Base-by-base conservation (phyloP, 2,797 vertebrate species). In the Eremophila alpestris region DNA sequence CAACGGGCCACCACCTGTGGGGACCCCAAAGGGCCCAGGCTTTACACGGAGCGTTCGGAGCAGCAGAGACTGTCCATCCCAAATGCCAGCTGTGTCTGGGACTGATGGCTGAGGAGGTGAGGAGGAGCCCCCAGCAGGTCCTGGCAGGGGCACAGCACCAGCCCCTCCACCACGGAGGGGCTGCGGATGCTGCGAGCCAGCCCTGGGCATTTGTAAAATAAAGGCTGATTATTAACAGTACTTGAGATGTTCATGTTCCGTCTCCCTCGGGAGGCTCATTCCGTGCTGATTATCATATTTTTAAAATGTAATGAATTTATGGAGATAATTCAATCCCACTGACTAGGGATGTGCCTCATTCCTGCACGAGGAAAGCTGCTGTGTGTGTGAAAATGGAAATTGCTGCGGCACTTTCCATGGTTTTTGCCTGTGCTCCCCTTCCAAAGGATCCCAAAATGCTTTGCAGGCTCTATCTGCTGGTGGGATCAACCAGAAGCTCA, bases 261-360 rank as follows among this genome's bases (percentile, higher is more conserved):
- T 43, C 87, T 94, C 96, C 95, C 94, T 76, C 19, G 76, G 95
- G 96, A 96, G 70, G 90, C 81, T 97, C 86, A 96, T 94, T 96
- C 92, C 24, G 74, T 89, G 86, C 94, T 87, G 96, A 95, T 95
- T 95, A 97, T 84, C 91, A 95, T 97, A 96, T 94, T 96, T 94
- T 95, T 51, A 51, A 94, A 96, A 95, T 89, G 94, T 95, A 97
- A 96, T 96, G 95, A 96, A 95, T 96, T 95, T 96, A 92, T 94
- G 92, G 91, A 96, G 94, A 96, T 96, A 94, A 96, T 97, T 96
- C 93, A 89, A 89, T 95, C 88, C 79, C 94, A 90, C 90, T 89
- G 94, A 85, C 95, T 83, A 54, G 91, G 90, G 78, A 76, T 36
- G 82, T 83, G 83, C 89, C 93, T 96, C 87, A 52, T 86, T 94